These are phyloP conservation scores for Brachynemurus nebulosus DNA, from an alignment of 2,888 invertebrate genomes.

Conservation along the genomic window DNA sequence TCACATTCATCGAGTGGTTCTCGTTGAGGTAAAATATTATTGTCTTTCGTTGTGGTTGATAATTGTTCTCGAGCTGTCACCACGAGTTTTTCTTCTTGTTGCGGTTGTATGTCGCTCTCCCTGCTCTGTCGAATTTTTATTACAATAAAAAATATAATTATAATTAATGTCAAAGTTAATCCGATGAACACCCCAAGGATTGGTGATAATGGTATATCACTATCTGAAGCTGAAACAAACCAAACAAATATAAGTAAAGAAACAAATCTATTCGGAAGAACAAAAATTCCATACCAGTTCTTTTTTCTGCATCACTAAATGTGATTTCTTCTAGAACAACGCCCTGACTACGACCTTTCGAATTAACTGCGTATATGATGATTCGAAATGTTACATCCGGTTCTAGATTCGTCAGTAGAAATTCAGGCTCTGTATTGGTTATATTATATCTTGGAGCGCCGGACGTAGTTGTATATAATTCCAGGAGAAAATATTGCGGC, in stretches of 20 bases:
- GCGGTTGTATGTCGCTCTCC: slow-evolving; percentile 27
- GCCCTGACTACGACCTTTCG: slow-evolving; percentile 64
- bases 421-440: slow-evolving; percentile 48
- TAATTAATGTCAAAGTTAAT: slow-evolving; percentile 36
- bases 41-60: slow-evolving; percentile 9
- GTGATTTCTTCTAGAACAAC: slow-evolving; percentile 61
- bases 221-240: slow-evolving; percentile 36
- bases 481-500: slow-evolving; percentile 72
- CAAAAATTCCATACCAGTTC: slow-evolving; percentile 41
- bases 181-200: slow-evolving; percentile 40
- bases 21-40: slow-evolving; percentile 16
- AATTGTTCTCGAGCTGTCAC: slow-evolving; percentile 27
- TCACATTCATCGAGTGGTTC: slow-evolving; percentile 42
- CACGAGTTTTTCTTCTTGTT: slow-evolving; percentile 22
- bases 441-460: slow-evolving; percentile 42
- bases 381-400: slow-evolving; percentile 66
- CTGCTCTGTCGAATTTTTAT: slow-evolving; percentile 35
- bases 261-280: neutral
- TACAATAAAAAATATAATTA: slow-evolving; percentile 36
- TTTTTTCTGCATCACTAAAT: slow-evolving; percentile 65
- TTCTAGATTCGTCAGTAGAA: slow-evolving; percentile 65
- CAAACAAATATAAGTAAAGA: no score
- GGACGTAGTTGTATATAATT: slow-evolving; percentile 45
- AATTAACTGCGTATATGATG: slow-evolving; percentile 64
- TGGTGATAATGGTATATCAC: slow-evolving; percentile 39